Base-by-base conservation (phyloP, 2,797 vertebrate genomes). In the Apogon hyalosoma region DNA sequence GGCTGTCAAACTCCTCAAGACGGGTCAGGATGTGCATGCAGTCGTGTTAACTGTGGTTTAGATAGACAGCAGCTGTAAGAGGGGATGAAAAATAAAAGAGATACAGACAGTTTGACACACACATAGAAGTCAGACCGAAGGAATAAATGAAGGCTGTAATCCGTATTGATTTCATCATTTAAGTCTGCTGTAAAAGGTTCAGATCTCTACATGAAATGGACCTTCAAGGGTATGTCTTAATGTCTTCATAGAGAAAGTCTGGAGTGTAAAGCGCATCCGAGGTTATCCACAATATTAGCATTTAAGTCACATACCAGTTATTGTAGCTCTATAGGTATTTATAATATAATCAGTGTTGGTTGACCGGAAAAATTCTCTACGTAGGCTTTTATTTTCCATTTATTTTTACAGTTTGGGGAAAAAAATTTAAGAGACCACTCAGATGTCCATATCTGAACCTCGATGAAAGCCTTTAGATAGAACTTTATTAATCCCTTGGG, bases 1-100 rank as follows among this genome's bases (percentile, higher is more conserved):
- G 94, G 97, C 96, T 93, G 97, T 99, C 93, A 99, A 97, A 88
- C 95, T 99, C 78, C 93, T 99, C 78, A 99, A 98, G 93, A 99
- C 96, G 3, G 96, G 96, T 98, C 72, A 84, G 87, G 58, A 79
- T 70, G 58, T 61, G 19, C 49, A 80, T 59, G 69, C 52, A 11
- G 71, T 68, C 66, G 40, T 69, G 63, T 72, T 50, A 58, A 80
- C 46, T 63, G 59, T 66, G 68, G 53, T 33, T 62, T 47, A 47
- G 24, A 18, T 2, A 46, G 43, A 60, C 11, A 28, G 15, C n/a
- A 3, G 41, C 66, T 43, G 28, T 46, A 21, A 21, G 19, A 21
- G 40, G 4, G 24, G 2, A 15, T 12, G 39, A 45, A 19, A 49
- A 14, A 46, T 19, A 33, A 4, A 45, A 55, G n/a, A 18, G 21